Base-by-base conservation (phyloP, 2,888 invertebrate genomes). In the Lacanobia wlatinum region DNA sequence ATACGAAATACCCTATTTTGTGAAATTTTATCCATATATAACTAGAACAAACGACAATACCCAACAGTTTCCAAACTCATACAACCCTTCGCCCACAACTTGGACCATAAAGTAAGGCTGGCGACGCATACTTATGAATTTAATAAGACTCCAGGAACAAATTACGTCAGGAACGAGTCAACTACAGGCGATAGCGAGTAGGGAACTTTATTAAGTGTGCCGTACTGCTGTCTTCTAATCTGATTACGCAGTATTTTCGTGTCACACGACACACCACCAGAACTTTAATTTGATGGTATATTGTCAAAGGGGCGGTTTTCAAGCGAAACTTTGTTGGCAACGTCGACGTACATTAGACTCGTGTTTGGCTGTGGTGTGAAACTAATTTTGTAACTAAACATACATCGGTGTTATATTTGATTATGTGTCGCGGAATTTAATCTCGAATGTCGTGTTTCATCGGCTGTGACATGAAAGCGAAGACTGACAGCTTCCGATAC, bases 91-190 rank as follows among this genome's bases (percentile, higher is more conserved):
- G 77, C 83, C 76, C 66, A 69, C 86, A 87, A 85, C 91, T 91
- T 89, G 86, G 78, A 83, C 88, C 89, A 73, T 83, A 83, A 83
- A 80, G 67, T 80, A 76, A 80, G 82, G 77, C 86, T 84, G 84
- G 87, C 87, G 84, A 86, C 89, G 92, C 91, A 92, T 92, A 92
- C 92, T 94, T 93, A 93, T 92, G 93, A 94, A 93, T 94, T 93
- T 93, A 94, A 94, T 93, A 93, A 94, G 93, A 89, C 89, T 88
- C 85, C 82, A 81, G 86, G 91, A 93, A 93, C 92, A 92, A 94
- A 93, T 93, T 93, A 94, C 90, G 87, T 80, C 85, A 74, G 87
- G 83, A 87, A 87, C 88, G 87, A 86, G 87, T 86, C 86, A 89
- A 89, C 88, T 90, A 90, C 85, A 85, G 82, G 87, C 80, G 87